Evolutionary conservation across 1,140 invertebrate species (phyloP), one percentile per base, ranked within the genome.

Genomic region (Philotrypesis tridentata): DNA sequence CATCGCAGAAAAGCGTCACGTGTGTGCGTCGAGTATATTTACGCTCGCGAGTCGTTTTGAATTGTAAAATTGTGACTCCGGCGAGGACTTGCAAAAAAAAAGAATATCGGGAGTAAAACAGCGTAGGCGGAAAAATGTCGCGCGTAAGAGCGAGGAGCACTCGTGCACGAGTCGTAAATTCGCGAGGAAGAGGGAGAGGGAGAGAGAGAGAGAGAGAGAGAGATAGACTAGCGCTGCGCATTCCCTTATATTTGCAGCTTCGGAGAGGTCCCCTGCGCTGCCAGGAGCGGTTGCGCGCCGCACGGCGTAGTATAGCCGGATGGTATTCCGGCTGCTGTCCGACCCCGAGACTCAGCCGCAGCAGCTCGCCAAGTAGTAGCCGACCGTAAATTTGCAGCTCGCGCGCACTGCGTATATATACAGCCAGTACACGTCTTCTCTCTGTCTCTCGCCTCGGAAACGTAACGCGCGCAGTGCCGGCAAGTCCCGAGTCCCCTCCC

Each of bases 21-120:
- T 60, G 72, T 61, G 33, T 37, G n/a, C n/a, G 33, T 37, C 33
- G 33, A 25, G 43, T 55, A 11, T 74, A 74, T 74, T 74, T 74
- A 74, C 72, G 72, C 72, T 74, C 27, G 43, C 25, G 48, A 74
- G 27, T n/a, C 48, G 72, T 74, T 74, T 74, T 74, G 72, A 74
- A 74, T 74, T 74, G 48, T 74, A 74, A 74, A 74, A 60, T 74
- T 60, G 72, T 12, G 12, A 14, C 48, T 55, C 21, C 21, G 31
- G 5, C 27, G 31, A 33, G 12, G 63, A 12, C 2, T 4, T 23
- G n/a, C n/a, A n/a, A n/a, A n/a, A n/a, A 21, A 4, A 25, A 37
- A 37, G 9, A 37, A 9, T 9, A 37, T 37, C 33, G 33, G 9
- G 33, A 37, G 33, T 5, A 72, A 48, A 70, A 48, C 12, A 43